phyloP scores from a whole-genome alignment of 1,140 invertebrate species.

The Ridgeia piscesae region DNA sequence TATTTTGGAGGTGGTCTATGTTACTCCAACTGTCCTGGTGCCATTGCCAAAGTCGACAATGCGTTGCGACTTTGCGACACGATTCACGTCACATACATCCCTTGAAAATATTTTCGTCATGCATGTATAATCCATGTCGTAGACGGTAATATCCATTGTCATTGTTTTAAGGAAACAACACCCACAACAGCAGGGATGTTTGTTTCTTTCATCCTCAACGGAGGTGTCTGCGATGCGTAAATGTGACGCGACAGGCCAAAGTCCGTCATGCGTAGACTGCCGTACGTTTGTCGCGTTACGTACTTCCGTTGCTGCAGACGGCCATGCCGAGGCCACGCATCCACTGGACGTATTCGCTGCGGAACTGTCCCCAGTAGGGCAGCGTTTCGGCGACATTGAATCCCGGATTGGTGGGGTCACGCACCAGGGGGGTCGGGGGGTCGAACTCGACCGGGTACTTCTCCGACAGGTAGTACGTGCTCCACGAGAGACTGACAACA shows the following conservation, averaged over 20 bases:
- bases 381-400: constrained; percentile 28
- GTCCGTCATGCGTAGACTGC: background rate
- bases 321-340: constrained; percentile 15
- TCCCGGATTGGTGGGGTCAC: constrained; percentile 30
- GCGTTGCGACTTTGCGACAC: too few relatives aligned
- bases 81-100: too few relatives aligned
- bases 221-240: background rate
- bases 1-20: too few relatives aligned
- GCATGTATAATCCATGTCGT: background rate
- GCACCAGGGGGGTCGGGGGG: constrained; percentile 30
- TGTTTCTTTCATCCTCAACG: background rate
- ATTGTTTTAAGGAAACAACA: background rate
- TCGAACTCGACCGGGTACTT: constrained; percentile 27
- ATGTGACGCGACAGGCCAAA: background rate
- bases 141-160: background rate
- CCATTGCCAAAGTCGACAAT: too few relatives aligned
- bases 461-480: constrained; percentile 21
- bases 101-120: too few relatives aligned
- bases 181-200: background rate
- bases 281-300: background rate
- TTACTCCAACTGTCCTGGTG: too few relatives aligned
- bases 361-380: constrained; percentile 32
- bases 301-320: background rate
- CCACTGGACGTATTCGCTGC: constrained; percentile 24
- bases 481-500: constrained; percentile 23